These are phyloP conservation scores for Lerista edwardsae DNA, from an alignment of 2,797 vertebrate genomes.

Conservation along the genomic window DNA sequence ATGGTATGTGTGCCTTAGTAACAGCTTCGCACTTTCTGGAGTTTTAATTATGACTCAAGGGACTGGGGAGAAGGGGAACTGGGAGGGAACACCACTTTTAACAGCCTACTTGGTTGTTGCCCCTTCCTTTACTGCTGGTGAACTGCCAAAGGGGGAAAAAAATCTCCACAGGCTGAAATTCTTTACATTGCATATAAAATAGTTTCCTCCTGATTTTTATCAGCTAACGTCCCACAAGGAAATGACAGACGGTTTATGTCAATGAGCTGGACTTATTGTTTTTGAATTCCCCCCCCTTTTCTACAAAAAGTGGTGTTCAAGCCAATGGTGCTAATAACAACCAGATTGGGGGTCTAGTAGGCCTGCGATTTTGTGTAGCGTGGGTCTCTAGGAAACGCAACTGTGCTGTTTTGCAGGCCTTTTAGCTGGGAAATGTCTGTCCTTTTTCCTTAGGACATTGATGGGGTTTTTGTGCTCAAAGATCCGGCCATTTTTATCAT, in stretches of 20 bases:
- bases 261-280: conserved; percentile 84
- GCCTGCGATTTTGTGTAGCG: conserved; percentile 52
- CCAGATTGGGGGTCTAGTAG: conserved; percentile 66
- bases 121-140: conserved; percentile 80
- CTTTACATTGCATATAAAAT: conserved; percentile 85
- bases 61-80: conserved; percentile 71
- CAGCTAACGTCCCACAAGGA: conserved; percentile 84
- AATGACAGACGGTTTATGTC: conserved; percentile 85
- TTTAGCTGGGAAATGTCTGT: neutral
- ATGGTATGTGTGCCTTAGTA: conserved; percentile 76
- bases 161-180: conserved; percentile 85
- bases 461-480: neutral
- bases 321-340: conserved; percentile 78
- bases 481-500: neutral
- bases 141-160: conserved; percentile 55
- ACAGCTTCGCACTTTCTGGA: conserved; percentile 79
- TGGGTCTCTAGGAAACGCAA: conserved; percentile 57
- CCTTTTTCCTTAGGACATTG: neutral
- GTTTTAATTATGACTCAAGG: conserved; percentile 84
- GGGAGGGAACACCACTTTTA: conserved; percentile 73
- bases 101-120: conserved; percentile 78
- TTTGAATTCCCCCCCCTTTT: conserved; percentile 82
- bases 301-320: conserved; percentile 60
- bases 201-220: conserved; percentile 90
- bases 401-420: conserved; percentile 39